Evolutionary conservation across 2,113 vertebrate species (phyloP), one percentile per base, ranked within the genome.

Genomic region (Gobius niger): DNA sequence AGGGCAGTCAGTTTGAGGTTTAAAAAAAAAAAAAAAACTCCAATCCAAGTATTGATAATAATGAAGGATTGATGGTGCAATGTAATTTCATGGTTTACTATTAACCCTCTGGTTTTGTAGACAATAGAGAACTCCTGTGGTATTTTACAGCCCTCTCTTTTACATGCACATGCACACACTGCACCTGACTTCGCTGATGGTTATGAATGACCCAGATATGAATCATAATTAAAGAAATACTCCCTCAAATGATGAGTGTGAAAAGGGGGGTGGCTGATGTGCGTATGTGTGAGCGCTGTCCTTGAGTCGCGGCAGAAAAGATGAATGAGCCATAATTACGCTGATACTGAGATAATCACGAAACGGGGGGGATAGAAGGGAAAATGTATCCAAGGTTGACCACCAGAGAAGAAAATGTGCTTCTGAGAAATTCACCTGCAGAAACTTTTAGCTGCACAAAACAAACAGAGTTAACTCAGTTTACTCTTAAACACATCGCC

Each of bases 251-350:
- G 63, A 82, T 77, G 74, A 69, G 46, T 65, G 50, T 70, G 65
- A 75, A 80, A 82, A 66, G 70, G 78, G 62, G 67, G 65, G 69
- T 74, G 74, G 46, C 40, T 1, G 9, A 57, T 5, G 70, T 47
- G 47, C 44, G 49, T 65, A 54, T 69, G 60, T 68, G 59, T 72
- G 70, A 60, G 72, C 49, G n/a, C 63, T 6, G 76, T 70, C 80
- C 85, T 83, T 86, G 78, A 72, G 63, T 77, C 11, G 42, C 75
- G 69, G 68, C 78, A 72, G 74, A 53, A 15, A 51, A 83, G 80
- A 87, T 79, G 67, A 86, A 89, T 77, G 87, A 86, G 82, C 47
- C 57, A 59, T 80, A 85, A 85, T 87, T 87, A 84, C 40, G 7
- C 57, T 72, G 73, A 85, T 82, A 24, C 51, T 42, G 47, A 77